Conservation (phyloP, 2,797 vertebrate genomes). For the Neosalanx taihuensis region DNA sequence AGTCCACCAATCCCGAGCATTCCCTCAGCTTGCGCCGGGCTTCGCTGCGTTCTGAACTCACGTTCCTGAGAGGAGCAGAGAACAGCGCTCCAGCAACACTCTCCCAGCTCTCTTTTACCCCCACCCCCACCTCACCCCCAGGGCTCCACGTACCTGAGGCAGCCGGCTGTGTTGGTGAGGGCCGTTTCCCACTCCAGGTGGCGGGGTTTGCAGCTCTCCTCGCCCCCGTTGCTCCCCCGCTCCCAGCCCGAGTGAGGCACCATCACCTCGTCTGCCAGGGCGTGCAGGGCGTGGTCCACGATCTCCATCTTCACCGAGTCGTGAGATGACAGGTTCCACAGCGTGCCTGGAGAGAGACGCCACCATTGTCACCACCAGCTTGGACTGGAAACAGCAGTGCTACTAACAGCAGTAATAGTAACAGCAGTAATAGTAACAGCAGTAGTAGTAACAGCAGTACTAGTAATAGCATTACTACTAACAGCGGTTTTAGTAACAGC, state of each 20-base stretch:
- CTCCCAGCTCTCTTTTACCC: not conserved
- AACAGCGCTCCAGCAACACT: not conserved
- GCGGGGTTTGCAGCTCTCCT: conserved; percentile 89
- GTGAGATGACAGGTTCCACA: conserved; percentile 97
- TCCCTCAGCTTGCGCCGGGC: conserved; percentile 93
- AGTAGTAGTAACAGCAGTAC: not conserved
- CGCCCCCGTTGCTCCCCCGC: conserved; percentile 73
- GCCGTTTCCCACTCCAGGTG: conserved; percentile 94
- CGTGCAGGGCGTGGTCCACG: conserved; percentile 92
- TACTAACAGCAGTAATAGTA: not conserved
- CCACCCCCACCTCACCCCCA: not conserved
- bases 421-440: not conserved
- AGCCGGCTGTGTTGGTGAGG: conserved; percentile 96
- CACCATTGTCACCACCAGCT: not conserved
- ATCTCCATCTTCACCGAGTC: conserved; percentile 99
- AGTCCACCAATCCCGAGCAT: conserved; percentile 90
- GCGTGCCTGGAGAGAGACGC: conserved; percentile 74
- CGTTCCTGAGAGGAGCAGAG: conserved; percentile 76
- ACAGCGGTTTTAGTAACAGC: not conserved
- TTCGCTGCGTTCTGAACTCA: conserved; percentile 95
- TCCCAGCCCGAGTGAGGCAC: conserved; percentile 95
- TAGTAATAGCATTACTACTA: not conserved
- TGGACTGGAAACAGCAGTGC: not conserved
- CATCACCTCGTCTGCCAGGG: conserved; percentile 89
- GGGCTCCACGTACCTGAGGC: conserved; percentile 81